Conservation (phyloP, 1,140 invertebrate genomes). For the Asobara japonica region DNA sequence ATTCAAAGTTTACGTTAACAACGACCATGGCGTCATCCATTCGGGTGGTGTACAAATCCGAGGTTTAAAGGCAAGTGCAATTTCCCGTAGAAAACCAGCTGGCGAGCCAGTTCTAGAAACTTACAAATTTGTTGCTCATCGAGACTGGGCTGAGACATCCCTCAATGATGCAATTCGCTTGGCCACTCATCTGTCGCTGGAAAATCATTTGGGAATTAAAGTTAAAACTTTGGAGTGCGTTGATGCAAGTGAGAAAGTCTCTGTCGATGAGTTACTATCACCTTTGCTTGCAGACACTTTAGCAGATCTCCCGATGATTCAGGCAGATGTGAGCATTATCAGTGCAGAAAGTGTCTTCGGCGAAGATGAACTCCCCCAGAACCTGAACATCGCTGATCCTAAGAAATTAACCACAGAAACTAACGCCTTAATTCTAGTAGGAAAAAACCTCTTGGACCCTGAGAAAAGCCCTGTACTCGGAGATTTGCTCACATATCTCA, state of each 20-base stretch:
- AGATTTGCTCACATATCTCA: constrained; percentile 47
- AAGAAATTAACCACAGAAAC: constrained; percentile 70
- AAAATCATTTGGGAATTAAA: constrained; percentile 77
- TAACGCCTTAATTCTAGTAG: constrained; percentile 70
- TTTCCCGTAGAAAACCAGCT: constrained; percentile 73
- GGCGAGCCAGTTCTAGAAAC: constrained; percentile 77
- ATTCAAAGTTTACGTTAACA: constrained; percentile 66
- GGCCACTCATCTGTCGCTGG: constrained; percentile 78
- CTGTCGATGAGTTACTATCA: constrained; percentile 61
- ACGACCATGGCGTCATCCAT: constrained; percentile 57
- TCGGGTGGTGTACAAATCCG: constrained; percentile 86
- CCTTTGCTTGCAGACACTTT: constrained; percentile 69
- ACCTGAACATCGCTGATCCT: constrained; percentile 69
- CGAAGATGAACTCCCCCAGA: constrained; percentile 63
- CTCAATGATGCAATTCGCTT: constrained; percentile 67
- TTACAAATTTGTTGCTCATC: constrained; percentile 75
- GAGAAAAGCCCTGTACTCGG: constrained; percentile 42
- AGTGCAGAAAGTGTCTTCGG: constrained; percentile 55
- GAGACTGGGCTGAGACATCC: constrained; percentile 44
- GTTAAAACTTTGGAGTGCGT: constrained; percentile 78
- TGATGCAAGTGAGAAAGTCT: constrained; percentile 65
- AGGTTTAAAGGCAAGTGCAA: constrained; percentile 83
- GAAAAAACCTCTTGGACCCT: constrained; percentile 44
- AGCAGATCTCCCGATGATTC: constrained; percentile 72
- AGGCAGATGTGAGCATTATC: constrained; percentile 68